Evolutionary conservation across 2,888 invertebrate genomes (phyloP).

Genomic region (Philhelius pedissequus): DNA sequence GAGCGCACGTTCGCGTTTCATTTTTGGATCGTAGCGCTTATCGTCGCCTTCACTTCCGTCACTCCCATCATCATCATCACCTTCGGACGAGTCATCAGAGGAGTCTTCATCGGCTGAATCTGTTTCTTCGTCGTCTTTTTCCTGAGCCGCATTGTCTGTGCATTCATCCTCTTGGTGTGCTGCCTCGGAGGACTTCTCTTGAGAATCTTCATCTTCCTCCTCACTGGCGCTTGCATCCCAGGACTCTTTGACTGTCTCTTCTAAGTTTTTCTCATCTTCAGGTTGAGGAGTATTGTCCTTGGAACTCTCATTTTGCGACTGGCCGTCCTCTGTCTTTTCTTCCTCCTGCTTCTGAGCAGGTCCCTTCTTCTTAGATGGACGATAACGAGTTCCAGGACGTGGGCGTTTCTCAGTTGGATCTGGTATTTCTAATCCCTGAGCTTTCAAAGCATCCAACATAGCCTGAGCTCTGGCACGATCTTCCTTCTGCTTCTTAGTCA

Average conservation of each 20-base stretch:
- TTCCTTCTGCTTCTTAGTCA: constrained; percentile 96
- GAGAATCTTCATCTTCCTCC: constrained; percentile 78
- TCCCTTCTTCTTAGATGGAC: constrained; percentile 85
- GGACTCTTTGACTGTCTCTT: constrained; percentile 85
- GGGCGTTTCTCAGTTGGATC: constrained; percentile 83
- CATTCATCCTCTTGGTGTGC: constrained; percentile 69
- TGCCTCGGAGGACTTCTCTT: constrained; percentile 79
- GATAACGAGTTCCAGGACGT: constrained; percentile 87
- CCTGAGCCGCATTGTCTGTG: constrained; percentile 78
- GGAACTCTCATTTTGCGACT: constrained; percentile 68
- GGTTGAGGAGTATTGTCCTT: constrained; percentile 69
- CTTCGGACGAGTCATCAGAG: constrained; percentile 70
- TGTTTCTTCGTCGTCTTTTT: constrained; percentile 70
- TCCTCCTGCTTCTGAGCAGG: constrained; percentile 77
- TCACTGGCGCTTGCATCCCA: constrained; percentile 88
- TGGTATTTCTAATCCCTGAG: constrained; percentile 91
- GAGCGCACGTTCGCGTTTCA: constrained; percentile 85
- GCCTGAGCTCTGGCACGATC: constrained; percentile 93
- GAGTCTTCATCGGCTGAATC: constrained; percentile 68
- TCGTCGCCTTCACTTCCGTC: constrained; percentile 78
- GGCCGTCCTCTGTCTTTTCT: constrained; percentile 71
- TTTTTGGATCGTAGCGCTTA: constrained; percentile 87
- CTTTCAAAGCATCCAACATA: constrained; percentile 92
- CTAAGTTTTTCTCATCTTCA: constrained; percentile 74
- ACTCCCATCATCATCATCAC: constrained; percentile 79